These are phyloP conservation scores for Anas flavirostris DNA, from an alignment of 2,797 vertebrate species.

Conservation along the genomic window DNA sequence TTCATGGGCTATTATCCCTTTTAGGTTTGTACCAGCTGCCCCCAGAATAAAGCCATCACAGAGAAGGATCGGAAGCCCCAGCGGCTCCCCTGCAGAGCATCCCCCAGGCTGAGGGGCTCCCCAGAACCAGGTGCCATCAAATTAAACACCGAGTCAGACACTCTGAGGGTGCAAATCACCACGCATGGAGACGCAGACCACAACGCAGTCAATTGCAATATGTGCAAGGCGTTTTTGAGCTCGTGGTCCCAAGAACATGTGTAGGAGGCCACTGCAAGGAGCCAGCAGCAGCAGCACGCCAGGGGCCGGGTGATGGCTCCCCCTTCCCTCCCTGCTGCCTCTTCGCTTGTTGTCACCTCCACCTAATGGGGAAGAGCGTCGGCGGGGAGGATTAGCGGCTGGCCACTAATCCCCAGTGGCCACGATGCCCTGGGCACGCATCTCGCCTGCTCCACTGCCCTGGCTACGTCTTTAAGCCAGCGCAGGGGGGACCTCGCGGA, in stretches of 20 bases:
- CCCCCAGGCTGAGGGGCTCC: not conserved
- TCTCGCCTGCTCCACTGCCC: not conserved
- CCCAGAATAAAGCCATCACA: not conserved
- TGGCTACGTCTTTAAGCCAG: not conserved
- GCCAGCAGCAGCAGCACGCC: fast-evolving
- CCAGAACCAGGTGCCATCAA: not conserved
- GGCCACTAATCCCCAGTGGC: too few species aligned
- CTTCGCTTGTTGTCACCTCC: not conserved
- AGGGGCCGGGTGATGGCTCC: not conserved
- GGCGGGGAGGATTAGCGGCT: not conserved
- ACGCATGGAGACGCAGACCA: not conserved
- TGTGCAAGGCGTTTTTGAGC: fast-evolving
- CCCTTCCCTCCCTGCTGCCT: not conserved
- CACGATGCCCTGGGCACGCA: too few species aligned
- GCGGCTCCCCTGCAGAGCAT: not conserved
- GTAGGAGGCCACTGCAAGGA: not conserved
- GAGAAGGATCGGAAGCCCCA: not conserved
- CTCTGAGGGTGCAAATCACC: not conserved
- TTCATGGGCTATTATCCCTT: conserved; percentile 20
- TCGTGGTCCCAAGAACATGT: fast-evolving
- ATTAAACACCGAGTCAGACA: not conserved
- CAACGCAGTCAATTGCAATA: not conserved
- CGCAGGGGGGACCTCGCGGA: fast-evolving
- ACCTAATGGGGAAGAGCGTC: fast-evolving
- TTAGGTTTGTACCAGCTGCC: not conserved